phyloP scores from a whole-genome alignment of 2,888 invertebrate genomes.

The Dysmachus trigonus region DNA sequence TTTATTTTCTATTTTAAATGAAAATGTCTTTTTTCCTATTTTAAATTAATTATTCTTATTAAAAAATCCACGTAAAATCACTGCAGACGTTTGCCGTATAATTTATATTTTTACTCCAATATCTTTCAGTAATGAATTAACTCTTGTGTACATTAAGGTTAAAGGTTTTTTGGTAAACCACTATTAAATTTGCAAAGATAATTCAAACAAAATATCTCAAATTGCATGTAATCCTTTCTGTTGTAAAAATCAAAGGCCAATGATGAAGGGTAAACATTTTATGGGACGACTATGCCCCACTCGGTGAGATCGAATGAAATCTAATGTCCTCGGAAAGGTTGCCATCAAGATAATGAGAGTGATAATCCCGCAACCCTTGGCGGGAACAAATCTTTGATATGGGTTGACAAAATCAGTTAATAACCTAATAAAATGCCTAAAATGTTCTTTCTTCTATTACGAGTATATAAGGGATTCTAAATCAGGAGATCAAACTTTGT shows the following conservation, averaged over 20 bases:
- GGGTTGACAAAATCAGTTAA: not conserved
- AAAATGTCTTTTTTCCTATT: too few relatives aligned
- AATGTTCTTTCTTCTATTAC: not conserved
- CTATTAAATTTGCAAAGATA: not conserved
- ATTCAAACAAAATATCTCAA: not conserved
- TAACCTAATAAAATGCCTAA: not conserved
- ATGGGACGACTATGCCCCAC: not conserved
- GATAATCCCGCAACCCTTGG: not conserved
- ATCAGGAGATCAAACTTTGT: too few relatives aligned
- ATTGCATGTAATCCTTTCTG: not conserved
- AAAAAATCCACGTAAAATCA: too few relatives aligned
- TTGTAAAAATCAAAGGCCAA: not conserved
- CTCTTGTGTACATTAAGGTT: not conserved
- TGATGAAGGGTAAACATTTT: not conserved
- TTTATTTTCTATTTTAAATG: too few relatives aligned
- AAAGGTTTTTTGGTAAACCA: not conserved
- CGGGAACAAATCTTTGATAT: not conserved
- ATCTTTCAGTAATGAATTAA: too few relatives aligned
- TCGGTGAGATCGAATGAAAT: not conserved
- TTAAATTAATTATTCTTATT: too few relatives aligned
- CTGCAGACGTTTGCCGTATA: too few relatives aligned
- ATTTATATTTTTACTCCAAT: too few relatives aligned
- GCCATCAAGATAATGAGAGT: not conserved
- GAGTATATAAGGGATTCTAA: not conserved
- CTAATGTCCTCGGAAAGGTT: not conserved